Evolutionary conservation across 2,888 invertebrate species (phyloP).

Genomic region (Dorcus hopei): DNA sequence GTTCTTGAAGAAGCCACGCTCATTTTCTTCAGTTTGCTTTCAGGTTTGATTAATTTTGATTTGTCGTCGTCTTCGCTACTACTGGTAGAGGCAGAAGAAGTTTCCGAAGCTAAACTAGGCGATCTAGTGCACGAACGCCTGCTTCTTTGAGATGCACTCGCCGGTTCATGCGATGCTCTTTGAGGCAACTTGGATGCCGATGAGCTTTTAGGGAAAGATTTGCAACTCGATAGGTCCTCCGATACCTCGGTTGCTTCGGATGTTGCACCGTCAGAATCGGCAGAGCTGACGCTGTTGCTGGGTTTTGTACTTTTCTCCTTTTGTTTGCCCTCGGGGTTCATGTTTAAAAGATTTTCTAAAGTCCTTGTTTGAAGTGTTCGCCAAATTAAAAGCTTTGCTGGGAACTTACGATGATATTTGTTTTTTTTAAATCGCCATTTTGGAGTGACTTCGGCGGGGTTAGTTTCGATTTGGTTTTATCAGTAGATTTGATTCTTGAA

Average conservation of each 20-base stretch:
- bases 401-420: constrained; percentile 51
- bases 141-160: constrained; percentile 21
- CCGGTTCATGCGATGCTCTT: constrained; percentile 26
- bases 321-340: constrained; percentile 50
- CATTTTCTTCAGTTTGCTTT: constrained; percentile 26
- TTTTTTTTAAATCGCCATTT: constrained; percentile 34
- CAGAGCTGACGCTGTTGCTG: constrained; percentile 52
- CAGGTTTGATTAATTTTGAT: constrained; percentile 18
- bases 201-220: constrained; percentile 18
- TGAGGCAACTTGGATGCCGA: constrained; percentile 40
- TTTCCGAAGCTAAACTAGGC: constrained; percentile 47
- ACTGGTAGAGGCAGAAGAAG: constrained; percentile 36
- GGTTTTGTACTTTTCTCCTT: constrained; percentile 46
- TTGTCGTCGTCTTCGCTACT: constrained; percentile 44
- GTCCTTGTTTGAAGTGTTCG: constrained; percentile 63
- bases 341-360: constrained; percentile 73
- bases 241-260: constrained; percentile 49
- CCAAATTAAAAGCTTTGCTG: constrained; percentile 42
- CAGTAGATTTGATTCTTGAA: constrained; percentile 24
- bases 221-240: constrained; percentile 41
- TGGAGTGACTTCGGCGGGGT: constrained; percentile 29
- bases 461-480: constrained; percentile 31
- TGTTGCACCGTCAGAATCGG: constrained; percentile 41
- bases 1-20: constrained; percentile 53
- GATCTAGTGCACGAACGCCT: constrained; percentile 40